phyloP scores from a whole-genome alignment of 2,888 invertebrate genomes.

The Galerucella calmariensis region DNA sequence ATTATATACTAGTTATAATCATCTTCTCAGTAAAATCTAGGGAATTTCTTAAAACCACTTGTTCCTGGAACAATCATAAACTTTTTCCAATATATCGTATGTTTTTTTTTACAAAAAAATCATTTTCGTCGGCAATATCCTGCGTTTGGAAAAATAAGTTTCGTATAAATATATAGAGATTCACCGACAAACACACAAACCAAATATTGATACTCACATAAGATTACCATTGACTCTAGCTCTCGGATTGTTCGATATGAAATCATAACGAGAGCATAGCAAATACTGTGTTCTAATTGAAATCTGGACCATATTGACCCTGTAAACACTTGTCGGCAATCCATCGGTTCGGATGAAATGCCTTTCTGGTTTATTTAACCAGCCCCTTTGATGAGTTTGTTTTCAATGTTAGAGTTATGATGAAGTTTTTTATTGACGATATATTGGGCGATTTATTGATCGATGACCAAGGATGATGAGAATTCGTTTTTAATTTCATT shows the following conservation, averaged over 20 bases:
- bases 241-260: slow-evolving; percentile 63
- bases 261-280: slow-evolving; percentile 66
- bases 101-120: slow-evolving; percentile 27
- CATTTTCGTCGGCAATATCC: slow-evolving; percentile 48
- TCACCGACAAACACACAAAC: slow-evolving; percentile 35
- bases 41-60: too few relatives aligned
- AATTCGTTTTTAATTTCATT: neutral
- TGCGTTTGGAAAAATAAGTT: slow-evolving; percentile 15
- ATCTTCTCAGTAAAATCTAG: too few relatives aligned
- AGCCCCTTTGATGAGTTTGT: slow-evolving; percentile 60
- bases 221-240: slow-evolving; percentile 55
- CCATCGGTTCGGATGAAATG: slow-evolving; percentile 59
- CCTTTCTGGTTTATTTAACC: slow-evolving; percentile 57
- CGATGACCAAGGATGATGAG: neutral
- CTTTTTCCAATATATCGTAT: too few relatives aligned
- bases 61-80: too few relatives aligned
- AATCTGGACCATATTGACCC: slow-evolving; percentile 65
- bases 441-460: slow-evolving; percentile 44
- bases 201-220: slow-evolving; percentile 48
- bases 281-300: slow-evolving; percentile 66
- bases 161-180: slow-evolving; percentile 10
- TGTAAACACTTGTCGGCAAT: slow-evolving; percentile 65
- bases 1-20: too few relatives aligned
- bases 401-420: slow-evolving; percentile 59
- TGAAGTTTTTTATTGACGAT: slow-evolving; percentile 58